A percentile compares a stretch with the other conserved stretches of the same genome.
Conservation (phyloP, 1,140 invertebrate genomes). For the Varroa destructor region DNA sequence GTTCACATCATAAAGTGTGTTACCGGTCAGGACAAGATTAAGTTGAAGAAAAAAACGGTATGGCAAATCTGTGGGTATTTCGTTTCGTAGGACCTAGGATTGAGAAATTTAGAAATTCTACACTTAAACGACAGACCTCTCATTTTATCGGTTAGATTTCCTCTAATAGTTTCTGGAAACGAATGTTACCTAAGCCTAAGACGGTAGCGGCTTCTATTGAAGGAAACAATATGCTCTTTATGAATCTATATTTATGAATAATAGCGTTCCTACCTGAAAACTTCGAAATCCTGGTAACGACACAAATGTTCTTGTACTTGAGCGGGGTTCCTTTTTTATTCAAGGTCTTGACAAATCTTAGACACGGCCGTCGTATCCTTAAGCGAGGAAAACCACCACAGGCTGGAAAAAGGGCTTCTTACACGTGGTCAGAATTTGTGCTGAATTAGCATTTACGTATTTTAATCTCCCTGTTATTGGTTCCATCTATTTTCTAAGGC, state of each 20-base stretch:
- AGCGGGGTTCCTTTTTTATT: constrained; percentile 6
- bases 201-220: background rate
- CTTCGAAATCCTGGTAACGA: background rate
- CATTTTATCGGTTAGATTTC: too few species aligned
- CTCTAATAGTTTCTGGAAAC: too few species aligned
- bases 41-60: background rate
- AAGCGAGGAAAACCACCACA: background rate
- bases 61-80: background rate
- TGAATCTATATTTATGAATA: too few species aligned
- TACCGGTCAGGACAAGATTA: background rate
- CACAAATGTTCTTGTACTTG: constrained; percentile 7
- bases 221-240: background rate
- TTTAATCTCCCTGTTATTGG: too few species aligned
- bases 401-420: constrained; percentile 1
- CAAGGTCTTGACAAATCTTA: constrained; percentile 11
- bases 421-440: background rate
- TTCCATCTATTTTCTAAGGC: too few species aligned
- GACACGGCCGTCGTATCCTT: background rate
- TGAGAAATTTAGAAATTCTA: constrained; percentile 1
- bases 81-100: background rate
- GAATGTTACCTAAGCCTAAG: background rate
- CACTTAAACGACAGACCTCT: too few species aligned
- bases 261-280: background rate
- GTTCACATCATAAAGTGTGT: constrained; percentile 15
- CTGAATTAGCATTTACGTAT: too few species aligned